phyloP scores from a whole-genome alignment of 2,113 vertebrate genomes.

The Percina caprodes region DNA sequence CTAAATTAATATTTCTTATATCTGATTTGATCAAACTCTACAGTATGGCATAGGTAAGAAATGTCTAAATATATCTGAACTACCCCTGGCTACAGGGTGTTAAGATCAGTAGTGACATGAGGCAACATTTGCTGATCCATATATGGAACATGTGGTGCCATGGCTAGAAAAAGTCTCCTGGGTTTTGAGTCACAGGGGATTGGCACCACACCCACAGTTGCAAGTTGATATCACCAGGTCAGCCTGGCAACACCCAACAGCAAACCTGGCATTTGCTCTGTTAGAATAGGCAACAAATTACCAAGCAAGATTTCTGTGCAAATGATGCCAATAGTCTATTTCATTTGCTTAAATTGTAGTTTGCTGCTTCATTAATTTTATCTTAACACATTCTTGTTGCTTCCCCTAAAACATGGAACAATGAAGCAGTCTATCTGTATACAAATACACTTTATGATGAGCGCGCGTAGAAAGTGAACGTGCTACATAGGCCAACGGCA shows the following conservation, averaged over 20 bases:
- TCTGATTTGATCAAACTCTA: slow-evolving; percentile 1
- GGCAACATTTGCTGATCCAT: neutral
- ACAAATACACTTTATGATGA: slow-evolving; percentile 26
- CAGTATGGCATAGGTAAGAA: neutral
- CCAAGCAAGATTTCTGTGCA: neutral
- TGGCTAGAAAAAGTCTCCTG: slow-evolving; percentile 60
- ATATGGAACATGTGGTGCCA: slow-evolving; percentile 36
- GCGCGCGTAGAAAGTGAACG: slow-evolving; percentile 38
- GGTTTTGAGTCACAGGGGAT: slow-evolving; percentile 55
- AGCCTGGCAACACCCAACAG: slow-evolving; percentile 41
- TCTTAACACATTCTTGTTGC: neutral
- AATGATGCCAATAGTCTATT: neutral
- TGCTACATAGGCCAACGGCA: slow-evolving; percentile 36
- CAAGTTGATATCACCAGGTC: slow-evolving; percentile 63
- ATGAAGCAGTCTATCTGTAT: neutral
- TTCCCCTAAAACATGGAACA: neutral
- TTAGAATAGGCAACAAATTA: neutral
- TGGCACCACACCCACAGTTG: slow-evolving; percentile 66
- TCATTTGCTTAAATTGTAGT: neutral
- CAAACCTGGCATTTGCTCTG: slow-evolving; percentile 22
- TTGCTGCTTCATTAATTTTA: neutral
- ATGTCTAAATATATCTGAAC: neutral
- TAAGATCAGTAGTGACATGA: slow-evolving; percentile 15
- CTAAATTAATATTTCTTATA: neutral
- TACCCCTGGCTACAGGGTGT: slow-evolving; percentile 12